Evolutionary conservation across 2,888 invertebrate genomes (phyloP).

Genomic region (Mesoligia furuncula): DNA sequence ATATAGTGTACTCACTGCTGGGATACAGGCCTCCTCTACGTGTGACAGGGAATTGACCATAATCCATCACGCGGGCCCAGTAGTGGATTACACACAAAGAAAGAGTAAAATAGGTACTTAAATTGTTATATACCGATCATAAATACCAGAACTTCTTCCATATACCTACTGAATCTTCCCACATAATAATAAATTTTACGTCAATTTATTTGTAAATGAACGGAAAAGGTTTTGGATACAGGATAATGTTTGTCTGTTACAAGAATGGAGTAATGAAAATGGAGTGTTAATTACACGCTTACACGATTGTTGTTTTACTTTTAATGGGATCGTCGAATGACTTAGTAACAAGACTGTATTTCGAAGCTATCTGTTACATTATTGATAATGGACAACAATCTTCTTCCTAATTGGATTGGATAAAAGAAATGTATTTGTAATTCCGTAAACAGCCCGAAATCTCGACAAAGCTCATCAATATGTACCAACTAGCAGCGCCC

Average conservation of each 20-base stretch:
- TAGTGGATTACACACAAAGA: neutral
- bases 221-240: constrained; percentile 5
- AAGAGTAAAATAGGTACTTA: neutral
- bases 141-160: constrained; percentile 21
- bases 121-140: constrained; percentile 29
- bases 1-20: too few relatives aligned
- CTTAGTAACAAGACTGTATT: neutral
- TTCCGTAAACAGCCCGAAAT: neutral
- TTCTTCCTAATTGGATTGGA: neutral
- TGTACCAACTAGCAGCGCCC: too few relatives aligned
- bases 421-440: neutral
- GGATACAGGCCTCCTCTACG: too few relatives aligned
- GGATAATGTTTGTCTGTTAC: constrained; percentile 6
- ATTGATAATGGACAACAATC: neutral
- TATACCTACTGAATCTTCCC: neutral
- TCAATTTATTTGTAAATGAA: constrained; percentile 51
- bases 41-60: too few relatives aligned
- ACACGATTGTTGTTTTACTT: neutral
- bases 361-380: neutral
- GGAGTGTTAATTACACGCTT: neutral
- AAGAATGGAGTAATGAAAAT: neutral
- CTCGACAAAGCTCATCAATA: neutral
- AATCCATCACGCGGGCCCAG: too few relatives aligned
- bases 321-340: neutral
- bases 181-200: constrained; percentile 46